phyloP scores from a whole-genome alignment of 2,113 vertebrate species.

The Sylvietta virens region DNA sequence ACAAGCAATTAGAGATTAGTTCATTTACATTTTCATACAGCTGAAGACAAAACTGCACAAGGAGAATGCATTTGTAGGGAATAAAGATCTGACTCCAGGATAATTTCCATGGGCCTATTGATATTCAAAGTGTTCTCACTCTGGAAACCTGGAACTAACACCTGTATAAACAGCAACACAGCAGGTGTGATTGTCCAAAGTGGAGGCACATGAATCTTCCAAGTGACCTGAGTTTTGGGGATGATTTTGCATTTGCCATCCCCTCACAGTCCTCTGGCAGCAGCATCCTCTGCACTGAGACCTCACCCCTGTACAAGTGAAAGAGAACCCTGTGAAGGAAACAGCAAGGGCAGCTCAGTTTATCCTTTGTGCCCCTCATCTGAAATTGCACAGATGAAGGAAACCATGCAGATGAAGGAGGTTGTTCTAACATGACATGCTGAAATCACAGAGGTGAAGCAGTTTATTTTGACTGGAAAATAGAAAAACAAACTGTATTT shows the following conservation, averaged over 20 bases:
- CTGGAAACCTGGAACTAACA: not conserved
- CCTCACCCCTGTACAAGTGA: not conserved
- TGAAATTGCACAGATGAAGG: not conserved
- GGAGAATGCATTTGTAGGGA: not conserved
- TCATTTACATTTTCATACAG: not conserved
- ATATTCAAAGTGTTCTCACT: not conserved
- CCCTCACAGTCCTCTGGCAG: not conserved
- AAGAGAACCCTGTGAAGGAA: not conserved
- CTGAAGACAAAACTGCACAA: not conserved
- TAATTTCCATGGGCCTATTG: not conserved
- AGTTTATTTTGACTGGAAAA: not conserved
- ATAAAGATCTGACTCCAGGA: not conserved
- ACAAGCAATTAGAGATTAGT: not conserved
- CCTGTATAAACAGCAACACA: not conserved
- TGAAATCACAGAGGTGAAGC: not conserved
- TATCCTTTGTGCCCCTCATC: not conserved
- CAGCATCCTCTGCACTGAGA: not conserved
- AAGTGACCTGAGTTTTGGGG: not conserved
- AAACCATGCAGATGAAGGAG: not conserved
- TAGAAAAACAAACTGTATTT: not conserved
- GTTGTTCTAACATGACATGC: not conserved
- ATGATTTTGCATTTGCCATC: not conserved
- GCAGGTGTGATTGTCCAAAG: not conserved
- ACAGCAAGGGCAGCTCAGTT: not conserved
- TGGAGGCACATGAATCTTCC: accelerated